Percentiles rank a stretch among this genome's conserved stretches.
Evolutionary conservation across 2,888 invertebrate species (phyloP).

Genomic region (Tenthredo distinguenda): DNA sequence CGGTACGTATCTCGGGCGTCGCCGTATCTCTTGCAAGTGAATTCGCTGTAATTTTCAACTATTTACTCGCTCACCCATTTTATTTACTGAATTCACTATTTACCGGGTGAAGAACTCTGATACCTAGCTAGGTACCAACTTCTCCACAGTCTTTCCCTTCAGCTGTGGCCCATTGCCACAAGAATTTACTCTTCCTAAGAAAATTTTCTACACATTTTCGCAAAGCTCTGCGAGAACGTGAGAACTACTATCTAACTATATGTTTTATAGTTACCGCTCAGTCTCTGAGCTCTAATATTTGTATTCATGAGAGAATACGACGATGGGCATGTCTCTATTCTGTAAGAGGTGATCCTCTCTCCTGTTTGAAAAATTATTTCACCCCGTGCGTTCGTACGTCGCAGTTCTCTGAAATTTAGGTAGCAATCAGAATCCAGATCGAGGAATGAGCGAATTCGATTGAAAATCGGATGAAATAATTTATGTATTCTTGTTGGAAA

Average conservation of each 20-base stretch:
- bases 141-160: not conserved
- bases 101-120: not conserved
- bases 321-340: not conserved
- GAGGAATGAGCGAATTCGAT: not conserved
- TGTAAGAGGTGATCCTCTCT: not conserved
- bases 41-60: slow-evolving; percentile 50
- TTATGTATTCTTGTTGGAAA: not conserved
- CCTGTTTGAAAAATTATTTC: not conserved
- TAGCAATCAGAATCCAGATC: not conserved
- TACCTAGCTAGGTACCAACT: not conserved
- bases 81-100: slow-evolving; percentile 42
- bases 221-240: not conserved
- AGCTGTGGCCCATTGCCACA: not conserved
- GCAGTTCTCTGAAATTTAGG: not conserved
- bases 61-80: slow-evolving; percentile 42
- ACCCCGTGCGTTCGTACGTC: not conserved
- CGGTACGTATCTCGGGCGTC: not conserved
- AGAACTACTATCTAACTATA: not conserved
- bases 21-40: slow-evolving; percentile 20
- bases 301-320: slow-evolving; percentile 13
- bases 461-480: not conserved
- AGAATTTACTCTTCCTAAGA: slow-evolving; percentile 11
- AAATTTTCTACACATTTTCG: slow-evolving; percentile 6
- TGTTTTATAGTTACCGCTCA: not conserved
- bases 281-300: slow-evolving; percentile 26